These are phyloP conservation scores for Drosophila phalerata DNA, from an alignment of 2,888 invertebrate species.

Conservation along the genomic window DNA sequence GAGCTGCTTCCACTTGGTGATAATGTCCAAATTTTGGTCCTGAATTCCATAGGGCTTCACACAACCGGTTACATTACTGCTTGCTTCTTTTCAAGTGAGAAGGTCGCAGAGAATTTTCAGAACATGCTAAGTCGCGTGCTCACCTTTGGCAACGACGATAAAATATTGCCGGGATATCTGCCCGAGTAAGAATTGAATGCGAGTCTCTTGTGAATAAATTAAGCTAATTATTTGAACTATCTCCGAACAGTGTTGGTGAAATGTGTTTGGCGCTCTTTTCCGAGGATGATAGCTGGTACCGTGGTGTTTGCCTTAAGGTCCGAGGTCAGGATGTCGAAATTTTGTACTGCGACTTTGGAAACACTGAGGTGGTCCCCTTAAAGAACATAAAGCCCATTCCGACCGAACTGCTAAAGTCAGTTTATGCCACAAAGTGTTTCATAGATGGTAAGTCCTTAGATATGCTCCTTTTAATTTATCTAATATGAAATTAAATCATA, in stretches of 20 bases:
- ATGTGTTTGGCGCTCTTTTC: constrained; percentile 48
- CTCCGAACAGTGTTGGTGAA: constrained; percentile 52
- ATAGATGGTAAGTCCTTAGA: constrained; percentile 45
- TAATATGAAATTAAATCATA: background rate
- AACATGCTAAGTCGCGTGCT: background rate
- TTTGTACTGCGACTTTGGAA: constrained; percentile 62
- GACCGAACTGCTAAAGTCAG: background rate
- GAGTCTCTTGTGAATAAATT: background rate
- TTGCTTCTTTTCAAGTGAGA: constrained; percentile 31
- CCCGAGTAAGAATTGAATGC: constrained; percentile 44
- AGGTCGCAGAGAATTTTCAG: constrained; percentile 22
- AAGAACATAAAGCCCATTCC: constrained; percentile 50
- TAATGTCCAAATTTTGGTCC: constrained; percentile 19
- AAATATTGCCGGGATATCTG: constrained; percentile 27
- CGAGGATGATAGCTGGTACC: constrained; percentile 65
- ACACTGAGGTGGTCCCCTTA: constrained; percentile 37
- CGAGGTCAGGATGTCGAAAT: constrained; percentile 24
- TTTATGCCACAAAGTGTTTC: constrained; percentile 57
- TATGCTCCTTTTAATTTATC: background rate
- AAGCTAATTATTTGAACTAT: background rate
- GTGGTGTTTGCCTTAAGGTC: constrained; percentile 48
- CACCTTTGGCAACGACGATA: constrained; percentile 17
- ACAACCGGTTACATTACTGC: constrained; percentile 47
- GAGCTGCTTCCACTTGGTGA: constrained; percentile 37
- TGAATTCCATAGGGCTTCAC: constrained; percentile 26